Conservation (phyloP, 2,888 invertebrate genomes). For the Eucera pruinosa region DNA sequence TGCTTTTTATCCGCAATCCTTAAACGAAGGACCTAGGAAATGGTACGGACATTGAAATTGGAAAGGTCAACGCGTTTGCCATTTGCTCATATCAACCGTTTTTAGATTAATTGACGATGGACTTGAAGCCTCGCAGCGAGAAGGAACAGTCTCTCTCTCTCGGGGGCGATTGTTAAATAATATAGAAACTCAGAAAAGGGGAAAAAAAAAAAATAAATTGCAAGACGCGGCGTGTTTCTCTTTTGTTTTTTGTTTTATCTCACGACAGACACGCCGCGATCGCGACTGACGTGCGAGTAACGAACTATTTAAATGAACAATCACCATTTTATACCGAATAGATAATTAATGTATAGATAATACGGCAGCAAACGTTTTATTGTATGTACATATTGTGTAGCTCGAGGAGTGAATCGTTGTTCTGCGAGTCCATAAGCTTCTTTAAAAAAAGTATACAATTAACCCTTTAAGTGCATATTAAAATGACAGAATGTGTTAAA, state of each 20-base stretch:
- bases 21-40: background rate
- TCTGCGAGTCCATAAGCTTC: constrained; percentile 54
- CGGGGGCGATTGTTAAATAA: constrained; percentile 42
- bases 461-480: too few relatives aligned
- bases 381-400: constrained; percentile 74
- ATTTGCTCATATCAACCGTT: constrained; percentile 81
- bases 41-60: constrained; percentile 60
- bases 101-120: constrained; percentile 71
- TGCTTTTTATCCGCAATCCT: constrained; percentile 2
- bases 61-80: constrained; percentile 78
- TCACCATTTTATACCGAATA: constrained; percentile 79
- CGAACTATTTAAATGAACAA: constrained; percentile 73
- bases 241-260: background rate
- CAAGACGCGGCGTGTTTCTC: constrained; percentile 12
- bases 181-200: background rate
- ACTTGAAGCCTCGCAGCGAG: constrained; percentile 64
- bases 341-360: constrained; percentile 76
- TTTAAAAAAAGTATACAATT: too few relatives aligned
- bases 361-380: constrained; percentile 70
- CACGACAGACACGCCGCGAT: constrained; percentile 39
- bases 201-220: background rate
- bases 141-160: constrained; percentile 47
- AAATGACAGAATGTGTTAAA: too few relatives aligned
- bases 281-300: constrained; percentile 54
- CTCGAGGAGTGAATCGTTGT: constrained; percentile 46